phyloP scores from a whole-genome alignment of 1,140 invertebrate genomes.

The Armadillidium nasatum region DNA sequence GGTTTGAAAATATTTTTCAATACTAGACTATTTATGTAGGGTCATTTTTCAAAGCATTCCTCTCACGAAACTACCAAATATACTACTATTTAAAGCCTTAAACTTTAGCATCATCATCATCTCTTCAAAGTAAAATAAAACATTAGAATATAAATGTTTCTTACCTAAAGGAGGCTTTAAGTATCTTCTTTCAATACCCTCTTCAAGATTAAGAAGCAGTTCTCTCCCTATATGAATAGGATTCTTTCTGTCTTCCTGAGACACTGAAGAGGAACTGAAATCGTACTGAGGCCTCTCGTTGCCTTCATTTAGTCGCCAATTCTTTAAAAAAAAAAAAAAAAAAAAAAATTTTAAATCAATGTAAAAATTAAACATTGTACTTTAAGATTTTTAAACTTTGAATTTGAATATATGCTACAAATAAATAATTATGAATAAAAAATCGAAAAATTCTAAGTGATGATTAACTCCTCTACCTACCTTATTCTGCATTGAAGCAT shows the following conservation, averaged over 20 bases:
- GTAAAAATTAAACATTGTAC: too few relatives aligned
- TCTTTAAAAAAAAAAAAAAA: not conserved
- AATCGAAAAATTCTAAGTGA: too few relatives aligned
- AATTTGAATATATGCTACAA: too few relatives aligned
- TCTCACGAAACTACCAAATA: too few relatives aligned
- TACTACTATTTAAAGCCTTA: too few relatives aligned
- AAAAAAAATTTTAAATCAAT: too few relatives aligned
- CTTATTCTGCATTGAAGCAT: conserved; percentile 84
- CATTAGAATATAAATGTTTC: not conserved
- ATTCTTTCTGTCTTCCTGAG: conserved; percentile 48
- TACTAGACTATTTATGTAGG: too few relatives aligned
- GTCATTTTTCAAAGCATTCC: too few relatives aligned
- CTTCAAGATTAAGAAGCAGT: conserved; percentile 74
- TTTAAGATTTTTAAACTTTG: too few relatives aligned
- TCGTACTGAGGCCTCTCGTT: not conserved
- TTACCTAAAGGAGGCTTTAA: conserved; percentile 83
- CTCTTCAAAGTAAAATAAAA: not conserved
- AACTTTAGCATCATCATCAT: too few relatives aligned
- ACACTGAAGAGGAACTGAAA: not conserved
- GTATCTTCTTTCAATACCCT: conserved; percentile 85
- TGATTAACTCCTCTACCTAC: conserved; percentile 41
- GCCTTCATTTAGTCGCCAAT: not conserved
- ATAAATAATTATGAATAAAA: too few relatives aligned
- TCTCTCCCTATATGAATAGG: conserved; percentile 66
- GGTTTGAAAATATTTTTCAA: too few relatives aligned